Percentiles rank a stretch among this genome's conserved stretches.
phyloP scores from a whole-genome alignment of 2,113 vertebrate species.

The Dascyllus trimaculatus region DNA sequence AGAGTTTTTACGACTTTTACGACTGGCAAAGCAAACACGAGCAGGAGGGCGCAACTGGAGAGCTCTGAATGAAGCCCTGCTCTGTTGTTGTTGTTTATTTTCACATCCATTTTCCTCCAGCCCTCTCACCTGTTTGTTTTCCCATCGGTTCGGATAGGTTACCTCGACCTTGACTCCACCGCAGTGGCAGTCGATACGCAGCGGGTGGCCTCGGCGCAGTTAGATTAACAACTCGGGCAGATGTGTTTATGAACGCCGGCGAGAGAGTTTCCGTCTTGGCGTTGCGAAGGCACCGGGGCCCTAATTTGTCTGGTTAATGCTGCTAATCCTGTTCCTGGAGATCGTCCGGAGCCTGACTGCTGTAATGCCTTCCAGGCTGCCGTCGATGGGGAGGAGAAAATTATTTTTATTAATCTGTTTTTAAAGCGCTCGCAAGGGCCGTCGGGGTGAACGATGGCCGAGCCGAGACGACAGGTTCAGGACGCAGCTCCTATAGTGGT shows the following conservation, averaged over 20 bases:
- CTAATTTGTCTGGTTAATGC: constrained; percentile 79
- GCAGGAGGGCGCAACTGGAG: not conserved
- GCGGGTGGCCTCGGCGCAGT: constrained; percentile 66
- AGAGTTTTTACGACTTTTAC: constrained; percentile 24
- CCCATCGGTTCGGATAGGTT: constrained; percentile 60
- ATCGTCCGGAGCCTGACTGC: constrained; percentile 47
- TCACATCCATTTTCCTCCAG: constrained; percentile 57
- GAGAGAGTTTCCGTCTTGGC: constrained; percentile 54
- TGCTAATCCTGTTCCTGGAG: constrained; percentile 71
- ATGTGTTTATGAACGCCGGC: constrained; percentile 66
- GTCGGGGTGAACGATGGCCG: constrained; percentile 64
- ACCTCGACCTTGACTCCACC: constrained; percentile 69
- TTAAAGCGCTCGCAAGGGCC: constrained; percentile 67
- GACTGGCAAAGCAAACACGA: constrained; percentile 43
- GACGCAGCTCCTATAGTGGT: constrained; percentile 61
- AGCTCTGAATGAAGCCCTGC: constrained; percentile 5
- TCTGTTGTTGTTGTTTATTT: constrained; percentile 77
- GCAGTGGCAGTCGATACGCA: not conserved
- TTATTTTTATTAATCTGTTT: constrained; percentile 80
- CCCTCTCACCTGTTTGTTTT: constrained; percentile 76
- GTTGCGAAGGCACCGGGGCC: constrained; percentile 51
- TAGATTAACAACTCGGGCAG: constrained; percentile 53
- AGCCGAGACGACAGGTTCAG: constrained; percentile 65
- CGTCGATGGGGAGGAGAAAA: constrained; percentile 57
- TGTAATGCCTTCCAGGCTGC: constrained; percentile 75